A percentile compares a stretch with the other conserved stretches of the same genome.
Conservation (phyloP, 2,113 vertebrate species). For the Gavia stellata region DNA sequence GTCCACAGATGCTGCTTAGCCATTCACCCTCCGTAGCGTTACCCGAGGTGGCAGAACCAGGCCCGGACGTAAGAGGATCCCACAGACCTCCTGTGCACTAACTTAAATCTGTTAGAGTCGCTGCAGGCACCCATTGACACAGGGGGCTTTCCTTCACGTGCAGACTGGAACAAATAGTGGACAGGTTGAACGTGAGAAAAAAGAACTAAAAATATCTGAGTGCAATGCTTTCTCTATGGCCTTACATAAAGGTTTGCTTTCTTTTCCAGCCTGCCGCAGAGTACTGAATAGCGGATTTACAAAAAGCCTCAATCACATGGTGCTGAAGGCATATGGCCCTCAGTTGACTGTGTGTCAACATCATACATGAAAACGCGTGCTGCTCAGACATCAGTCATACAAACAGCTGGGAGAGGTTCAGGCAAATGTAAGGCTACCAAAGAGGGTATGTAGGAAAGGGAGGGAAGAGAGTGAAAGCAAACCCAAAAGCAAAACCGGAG, state of each 20-base stretch:
- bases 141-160: not conserved
- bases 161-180: not conserved
- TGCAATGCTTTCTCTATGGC: not conserved
- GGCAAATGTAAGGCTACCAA: not conserved
- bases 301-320: not conserved
- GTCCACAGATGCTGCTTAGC: not conserved
- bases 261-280: not conserved
- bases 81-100: not conserved
- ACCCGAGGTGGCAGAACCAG: not conserved
- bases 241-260: not conserved
- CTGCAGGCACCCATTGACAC: too few species aligned
- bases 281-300: not conserved
- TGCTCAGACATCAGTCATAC: not conserved
- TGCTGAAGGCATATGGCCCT: not conserved
- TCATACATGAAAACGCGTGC: not conserved
- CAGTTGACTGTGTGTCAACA: not conserved
- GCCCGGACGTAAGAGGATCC: not conserved
- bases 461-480: not conserved
- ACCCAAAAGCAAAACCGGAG: not conserved
- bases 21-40: not conserved
- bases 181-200: not conserved
- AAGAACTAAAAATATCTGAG: not conserved
- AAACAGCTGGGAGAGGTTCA: not conserved
- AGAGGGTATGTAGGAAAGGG: not conserved
- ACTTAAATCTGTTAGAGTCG: not conserved